These are phyloP conservation scores for Cephalopterus ornatus DNA, from an alignment of 2,113 vertebrate species.

Conservation along the genomic window DNA sequence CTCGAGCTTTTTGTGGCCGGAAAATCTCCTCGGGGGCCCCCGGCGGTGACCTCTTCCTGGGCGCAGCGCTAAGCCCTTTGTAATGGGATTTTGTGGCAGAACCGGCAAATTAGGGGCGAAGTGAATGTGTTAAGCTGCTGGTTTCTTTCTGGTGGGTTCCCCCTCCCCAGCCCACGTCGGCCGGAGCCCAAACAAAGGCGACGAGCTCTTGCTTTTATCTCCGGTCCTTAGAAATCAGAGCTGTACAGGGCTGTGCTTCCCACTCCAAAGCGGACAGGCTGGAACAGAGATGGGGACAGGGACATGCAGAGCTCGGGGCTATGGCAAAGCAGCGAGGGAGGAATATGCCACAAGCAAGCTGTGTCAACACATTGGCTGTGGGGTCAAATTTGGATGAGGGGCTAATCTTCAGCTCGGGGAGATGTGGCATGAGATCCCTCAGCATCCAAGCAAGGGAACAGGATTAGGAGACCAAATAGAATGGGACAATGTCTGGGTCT, in stretches of 20 bases:
- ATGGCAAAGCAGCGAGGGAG: not conserved
- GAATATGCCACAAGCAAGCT: accelerated
- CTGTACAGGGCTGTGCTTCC: not conserved
- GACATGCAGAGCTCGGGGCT: not conserved
- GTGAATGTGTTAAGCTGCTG: slow-evolving; percentile 65
- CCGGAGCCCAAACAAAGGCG: slow-evolving; percentile 10
- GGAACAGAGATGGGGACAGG: not conserved
- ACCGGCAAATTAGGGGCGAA: slow-evolving; percentile 66
- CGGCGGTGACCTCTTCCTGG: slow-evolving; percentile 50
- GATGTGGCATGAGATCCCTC: no score
- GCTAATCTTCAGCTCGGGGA: not conserved
- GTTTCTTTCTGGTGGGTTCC: slow-evolving; percentile 53
- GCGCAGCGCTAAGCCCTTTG: slow-evolving; percentile 61
- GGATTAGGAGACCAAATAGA: not conserved
- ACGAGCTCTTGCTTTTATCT: slow-evolving; percentile 27
- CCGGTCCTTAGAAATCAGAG: not conserved
- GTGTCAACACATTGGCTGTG: not conserved
- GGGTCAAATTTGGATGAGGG: not conserved
- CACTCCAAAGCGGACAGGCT: not conserved
- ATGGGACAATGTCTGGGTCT: not conserved
- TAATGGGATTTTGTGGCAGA: slow-evolving; percentile 74
- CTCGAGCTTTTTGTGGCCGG: slow-evolving; percentile 34
- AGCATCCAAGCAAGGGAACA: accelerated
- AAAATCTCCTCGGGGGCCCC: slow-evolving; percentile 41
- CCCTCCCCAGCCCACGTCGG: slow-evolving; percentile 1